A percentile compares a stretch with the other conserved stretches of the same genome.
These are phyloP conservation scores for Drosophila triauraria DNA, from an alignment of 1,140 invertebrate species.

Conservation along the genomic window DNA sequence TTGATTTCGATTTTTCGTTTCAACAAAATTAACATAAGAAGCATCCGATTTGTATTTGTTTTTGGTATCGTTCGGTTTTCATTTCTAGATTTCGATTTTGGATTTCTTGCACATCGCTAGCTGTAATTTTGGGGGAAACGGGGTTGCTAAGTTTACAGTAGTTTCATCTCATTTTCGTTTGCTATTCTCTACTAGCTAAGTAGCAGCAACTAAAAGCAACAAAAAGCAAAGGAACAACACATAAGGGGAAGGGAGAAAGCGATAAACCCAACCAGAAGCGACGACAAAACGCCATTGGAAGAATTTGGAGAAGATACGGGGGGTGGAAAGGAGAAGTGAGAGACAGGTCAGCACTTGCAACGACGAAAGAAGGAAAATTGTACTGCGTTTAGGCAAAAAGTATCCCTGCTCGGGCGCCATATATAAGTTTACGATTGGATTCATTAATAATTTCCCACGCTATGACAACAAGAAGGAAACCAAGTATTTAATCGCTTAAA, in stretches of 20 bases:
- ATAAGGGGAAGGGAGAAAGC: constrained; percentile 23
- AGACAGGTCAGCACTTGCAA: constrained; percentile 1
- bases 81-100: constrained; percentile 21
- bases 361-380: not conserved
- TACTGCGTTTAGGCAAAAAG: constrained; percentile 10
- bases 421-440: not conserved
- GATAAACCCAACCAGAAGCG: constrained; percentile 21
- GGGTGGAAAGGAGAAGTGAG: constrained; percentile 10
- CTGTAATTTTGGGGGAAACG: constrained; percentile 1
- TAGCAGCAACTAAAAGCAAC: constrained; percentile 46
- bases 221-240: constrained; percentile 37
- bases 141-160: constrained; percentile 36
- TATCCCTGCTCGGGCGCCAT: not conserved
- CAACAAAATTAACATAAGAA: constrained; percentile 65
- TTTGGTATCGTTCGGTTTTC: constrained; percentile 17
- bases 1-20: constrained; percentile 34
- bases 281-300: constrained; percentile 24
- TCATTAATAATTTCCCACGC: not conserved
- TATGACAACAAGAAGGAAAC: not conserved
- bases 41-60: constrained; percentile 3
- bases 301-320: not conserved
- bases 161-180: constrained; percentile 16
- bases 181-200: constrained; percentile 45
- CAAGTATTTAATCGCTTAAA: constrained; percentile 4
- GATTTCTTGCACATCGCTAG: constrained; percentile 49